Base-by-base conservation (phyloP, 2,113 vertebrate genomes). In the Aphelocoma coerulescens region DNA sequence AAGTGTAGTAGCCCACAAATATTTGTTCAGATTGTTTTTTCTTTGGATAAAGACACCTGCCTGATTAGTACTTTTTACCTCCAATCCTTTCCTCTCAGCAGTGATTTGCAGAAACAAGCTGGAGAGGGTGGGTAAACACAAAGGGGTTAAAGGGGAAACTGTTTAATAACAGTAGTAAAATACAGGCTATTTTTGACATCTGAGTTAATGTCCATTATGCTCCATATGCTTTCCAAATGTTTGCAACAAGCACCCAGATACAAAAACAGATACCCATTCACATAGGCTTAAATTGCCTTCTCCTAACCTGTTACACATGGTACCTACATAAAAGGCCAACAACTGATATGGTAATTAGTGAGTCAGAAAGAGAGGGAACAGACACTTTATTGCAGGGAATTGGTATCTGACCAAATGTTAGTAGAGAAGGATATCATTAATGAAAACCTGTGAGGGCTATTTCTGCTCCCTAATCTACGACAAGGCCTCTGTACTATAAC, bases 191-290 rank as follows among this genome's bases (percentile, higher is more conserved):
- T 98, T 98, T 98, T 98, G 98, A 98, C 98, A 98, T 98, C 97
- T 98, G 98, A 97, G 98, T 97, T 98, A 97, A 98, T 97, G 98
- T 98, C 97, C 97, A 98, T 97, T 97, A 96, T 72, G 74, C 95
- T 97, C 98, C 98, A 99, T 98, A 98, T 98, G 98, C 95, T 98
- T 97, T 96, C 97, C 98, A 98, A 98, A 98, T 99, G 98, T 98
- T 98, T 96, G 96, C 97, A 96, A 91, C 96, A 95, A 97, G 97
- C 95, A 96, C 97, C 93, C 97, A 97, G 97, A 97, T 96, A 97
- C 96, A 98, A 97, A 98, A 97, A 98, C 97, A 98, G 97, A 98
- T 98, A 97, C 96, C 95, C 97, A 97, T 97, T 98, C 97, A 97
- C 96, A 79, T 83, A 80, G 85, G 95, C 81, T 86, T 88, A 86